Evolutionary conservation across 2,113 vertebrate species (phyloP).

Genomic region (Pachyramphus minor): DNA sequence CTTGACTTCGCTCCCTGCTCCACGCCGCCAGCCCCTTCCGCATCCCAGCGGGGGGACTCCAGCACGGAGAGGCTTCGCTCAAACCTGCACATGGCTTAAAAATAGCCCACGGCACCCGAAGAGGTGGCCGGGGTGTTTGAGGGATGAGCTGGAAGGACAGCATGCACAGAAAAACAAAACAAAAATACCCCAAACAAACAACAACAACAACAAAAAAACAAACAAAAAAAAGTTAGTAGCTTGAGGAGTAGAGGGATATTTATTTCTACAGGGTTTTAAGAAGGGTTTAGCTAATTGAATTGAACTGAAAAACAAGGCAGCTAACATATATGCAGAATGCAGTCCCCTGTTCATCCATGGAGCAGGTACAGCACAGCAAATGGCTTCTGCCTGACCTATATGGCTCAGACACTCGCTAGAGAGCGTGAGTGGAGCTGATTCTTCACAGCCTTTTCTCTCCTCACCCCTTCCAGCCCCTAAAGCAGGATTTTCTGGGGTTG

Average conservation of each 20-base stretch:
- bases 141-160: background rate
- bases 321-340: background rate
- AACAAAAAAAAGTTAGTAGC: background rate
- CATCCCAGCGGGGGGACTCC: background rate
- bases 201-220: too few relatives aligned
- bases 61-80: background rate
- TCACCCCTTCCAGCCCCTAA: background rate
- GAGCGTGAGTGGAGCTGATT: background rate
- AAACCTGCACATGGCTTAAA: background rate
- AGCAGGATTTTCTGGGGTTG: background rate
- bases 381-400: constrained; percentile 48
- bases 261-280: background rate
- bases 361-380: background rate
- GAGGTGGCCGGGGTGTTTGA: background rate
- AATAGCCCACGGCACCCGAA: background rate
- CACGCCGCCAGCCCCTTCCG: background rate
- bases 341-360: background rate
- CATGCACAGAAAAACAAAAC: background rate
- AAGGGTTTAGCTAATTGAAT: background rate
- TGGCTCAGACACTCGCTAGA: background rate
- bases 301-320: background rate
- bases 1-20: constrained; percentile 20
- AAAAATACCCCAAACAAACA: too few relatives aligned
- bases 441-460: background rate
- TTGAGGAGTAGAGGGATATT: background rate